Evolutionary conservation across 64 coral and sea anemone genomes (phyloP).

Genomic region (Exaiptasia diaphana): DNA sequence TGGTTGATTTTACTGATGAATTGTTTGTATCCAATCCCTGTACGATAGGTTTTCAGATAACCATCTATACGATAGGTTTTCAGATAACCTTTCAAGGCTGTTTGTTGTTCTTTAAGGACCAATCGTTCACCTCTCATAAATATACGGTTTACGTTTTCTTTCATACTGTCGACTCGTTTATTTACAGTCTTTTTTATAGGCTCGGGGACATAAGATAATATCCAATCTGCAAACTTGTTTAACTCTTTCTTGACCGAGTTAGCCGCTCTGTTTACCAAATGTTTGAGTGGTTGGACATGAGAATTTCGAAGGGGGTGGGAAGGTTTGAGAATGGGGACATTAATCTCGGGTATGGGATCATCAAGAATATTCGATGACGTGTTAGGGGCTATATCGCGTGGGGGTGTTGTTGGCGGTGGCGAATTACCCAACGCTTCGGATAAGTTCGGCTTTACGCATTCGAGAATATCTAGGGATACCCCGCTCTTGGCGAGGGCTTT

Average conservation of each 20-base stretch:
- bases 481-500: neutral
- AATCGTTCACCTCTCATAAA: neutral
- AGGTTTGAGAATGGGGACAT: neutral
- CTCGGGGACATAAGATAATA: neutral
- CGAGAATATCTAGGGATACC: neutral
- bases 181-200: neutral
- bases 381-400: neutral
- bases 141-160: neutral
- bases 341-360: neutral
- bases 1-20: neutral
- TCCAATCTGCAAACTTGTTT: neutral
- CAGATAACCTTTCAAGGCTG: neutral
- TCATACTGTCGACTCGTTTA: neutral
- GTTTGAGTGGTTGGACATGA: neutral
- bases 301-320: neutral
- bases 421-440: neutral
- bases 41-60: too few relatives aligned
- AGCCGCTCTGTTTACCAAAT: neutral
- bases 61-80: neutral
- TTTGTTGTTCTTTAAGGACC: neutral
- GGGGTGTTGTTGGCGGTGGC: neutral
- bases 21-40: neutral
- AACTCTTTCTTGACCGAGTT: neutral
- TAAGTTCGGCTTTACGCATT: conserved; percentile 7
- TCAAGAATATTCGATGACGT: neutral